Evolutionary conservation across 2,888 invertebrate species (phyloP).

Genomic region (Phlogophora meticulosa): DNA sequence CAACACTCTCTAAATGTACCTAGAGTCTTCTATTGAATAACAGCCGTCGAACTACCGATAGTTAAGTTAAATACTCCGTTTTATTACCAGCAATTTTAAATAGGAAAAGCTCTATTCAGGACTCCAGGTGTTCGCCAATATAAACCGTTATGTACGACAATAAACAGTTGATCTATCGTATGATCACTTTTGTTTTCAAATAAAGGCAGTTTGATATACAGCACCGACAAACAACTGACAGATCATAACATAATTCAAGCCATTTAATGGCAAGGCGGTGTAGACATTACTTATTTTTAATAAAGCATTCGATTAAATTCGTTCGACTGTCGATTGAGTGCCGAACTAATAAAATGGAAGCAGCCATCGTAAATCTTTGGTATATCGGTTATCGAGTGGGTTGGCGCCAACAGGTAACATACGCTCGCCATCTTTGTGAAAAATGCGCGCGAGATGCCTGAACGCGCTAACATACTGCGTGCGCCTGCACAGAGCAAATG

Average conservation of each 20-base stretch:
- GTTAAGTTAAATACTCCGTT: conserved; percentile 31
- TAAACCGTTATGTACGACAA: conserved; percentile 45
- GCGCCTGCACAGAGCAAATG: conserved; percentile 45
- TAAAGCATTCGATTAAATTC: conserved; percentile 69
- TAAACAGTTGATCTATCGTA: conserved; percentile 38
- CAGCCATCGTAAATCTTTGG: conserved; percentile 74
- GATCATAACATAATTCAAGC: conserved; percentile 66
- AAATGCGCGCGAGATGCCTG: conserved; percentile 72
- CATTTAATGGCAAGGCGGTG: conserved; percentile 64
- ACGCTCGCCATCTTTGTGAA: conserved; percentile 77
- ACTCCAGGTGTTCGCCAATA: conserved; percentile 49
- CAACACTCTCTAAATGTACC: conserved; percentile 36
- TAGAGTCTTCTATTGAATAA: conserved; percentile 37
- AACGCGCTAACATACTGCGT: conserved; percentile 74
- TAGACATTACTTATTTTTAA: conserved; percentile 74
- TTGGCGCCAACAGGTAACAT: conserved; percentile 77
- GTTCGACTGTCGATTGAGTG: conserved; percentile 58
- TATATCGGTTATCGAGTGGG: conserved; percentile 75
- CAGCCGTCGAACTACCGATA: conserved; percentile 31
- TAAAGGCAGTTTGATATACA: conserved; percentile 50
- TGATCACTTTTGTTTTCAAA: conserved; percentile 57
- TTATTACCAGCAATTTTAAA: conserved; percentile 28
- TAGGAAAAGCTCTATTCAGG: conserved; percentile 31
- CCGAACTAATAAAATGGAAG: conserved; percentile 74
- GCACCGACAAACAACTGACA: conserved; percentile 56